phyloP scores from a whole-genome alignment of 1,140 invertebrate species.

The Zaprionus gabonicus region DNA sequence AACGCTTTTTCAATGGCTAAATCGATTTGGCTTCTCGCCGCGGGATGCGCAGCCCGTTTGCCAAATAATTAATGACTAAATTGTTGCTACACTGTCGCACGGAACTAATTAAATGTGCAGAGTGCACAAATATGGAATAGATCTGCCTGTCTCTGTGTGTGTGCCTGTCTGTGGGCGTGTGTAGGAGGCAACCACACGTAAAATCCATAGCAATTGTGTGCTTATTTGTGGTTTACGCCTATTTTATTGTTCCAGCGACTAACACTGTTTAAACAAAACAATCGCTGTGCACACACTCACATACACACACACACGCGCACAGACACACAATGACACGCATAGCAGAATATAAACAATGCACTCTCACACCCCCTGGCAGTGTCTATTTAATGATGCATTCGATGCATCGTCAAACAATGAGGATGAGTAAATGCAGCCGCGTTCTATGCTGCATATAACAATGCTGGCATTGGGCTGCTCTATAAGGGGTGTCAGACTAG shows the following conservation, averaged over 20 bases:
- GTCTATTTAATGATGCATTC: slow-evolving; percentile 42
- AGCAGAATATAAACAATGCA: neutral
- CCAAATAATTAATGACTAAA: slow-evolving; percentile 42
- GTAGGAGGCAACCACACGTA: slow-evolving; percentile 25
- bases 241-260: slow-evolving; percentile 31
- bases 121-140: slow-evolving; percentile 9
- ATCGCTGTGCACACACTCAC: neutral
- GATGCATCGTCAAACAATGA: slow-evolving; percentile 34
- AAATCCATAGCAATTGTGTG: slow-evolving; percentile 22
- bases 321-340: neutral
- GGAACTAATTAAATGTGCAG: slow-evolving; percentile 47
- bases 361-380: neutral
- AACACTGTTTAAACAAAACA: slow-evolving; percentile 11
- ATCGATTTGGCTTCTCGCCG: slow-evolving; percentile 44
- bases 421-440: neutral
- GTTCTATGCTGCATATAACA: neutral
- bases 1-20: slow-evolving; percentile 24
- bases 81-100: slow-evolving; percentile 21
- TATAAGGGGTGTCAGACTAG: neutral
- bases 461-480: neutral
- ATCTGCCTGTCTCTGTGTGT: neutral
- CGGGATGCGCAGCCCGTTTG: slow-evolving; percentile 17
- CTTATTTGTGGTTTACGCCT: slow-evolving; percentile 47
- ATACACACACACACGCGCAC: neutral
- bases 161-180: neutral